Evolutionary conservation across 2,797 vertebrate species (phyloP).

Genomic region (Channa striata): DNA sequence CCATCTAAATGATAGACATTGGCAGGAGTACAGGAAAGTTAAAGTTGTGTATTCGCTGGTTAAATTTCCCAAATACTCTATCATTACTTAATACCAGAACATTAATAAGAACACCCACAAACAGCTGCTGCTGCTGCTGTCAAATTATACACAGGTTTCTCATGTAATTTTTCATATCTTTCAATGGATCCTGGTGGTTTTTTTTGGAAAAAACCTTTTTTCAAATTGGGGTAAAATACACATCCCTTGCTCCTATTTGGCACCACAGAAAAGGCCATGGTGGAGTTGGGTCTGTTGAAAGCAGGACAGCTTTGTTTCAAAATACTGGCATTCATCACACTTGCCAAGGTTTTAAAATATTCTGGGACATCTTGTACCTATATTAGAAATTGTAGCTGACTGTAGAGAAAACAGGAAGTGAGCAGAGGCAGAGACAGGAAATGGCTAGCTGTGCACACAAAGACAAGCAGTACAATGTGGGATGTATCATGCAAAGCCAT

Average conservation of each 20-base stretch:
- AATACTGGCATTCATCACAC: no score
- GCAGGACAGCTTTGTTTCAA: not conserved
- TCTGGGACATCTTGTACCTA: not conserved
- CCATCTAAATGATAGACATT: slow-evolving; percentile 34
- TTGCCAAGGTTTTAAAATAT: not conserved
- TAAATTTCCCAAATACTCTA: not conserved
- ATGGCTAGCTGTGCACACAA: not conserved
- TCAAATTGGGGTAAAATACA: no score
- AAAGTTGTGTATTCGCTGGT: slow-evolving; percentile 17
- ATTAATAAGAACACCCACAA: no score
- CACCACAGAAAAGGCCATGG: no score
- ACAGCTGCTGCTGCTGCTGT: no score
- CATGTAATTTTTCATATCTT: no score
- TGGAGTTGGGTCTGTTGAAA: not conserved
- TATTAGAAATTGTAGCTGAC: not conserved
- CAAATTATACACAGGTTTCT: no score
- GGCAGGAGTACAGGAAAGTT: slow-evolving; percentile 15
- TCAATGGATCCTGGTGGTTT: no score
- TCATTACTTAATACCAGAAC: no score
- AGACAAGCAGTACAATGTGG: not conserved
- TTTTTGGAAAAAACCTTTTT: no score
- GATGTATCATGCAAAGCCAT: not conserved
- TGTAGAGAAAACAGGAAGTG: not conserved
- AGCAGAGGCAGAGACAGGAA: not conserved
- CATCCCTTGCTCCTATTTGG: no score